phyloP scores from a whole-genome alignment of 2,113 vertebrate species.

The Romanogobio albipinnatus region DNA sequence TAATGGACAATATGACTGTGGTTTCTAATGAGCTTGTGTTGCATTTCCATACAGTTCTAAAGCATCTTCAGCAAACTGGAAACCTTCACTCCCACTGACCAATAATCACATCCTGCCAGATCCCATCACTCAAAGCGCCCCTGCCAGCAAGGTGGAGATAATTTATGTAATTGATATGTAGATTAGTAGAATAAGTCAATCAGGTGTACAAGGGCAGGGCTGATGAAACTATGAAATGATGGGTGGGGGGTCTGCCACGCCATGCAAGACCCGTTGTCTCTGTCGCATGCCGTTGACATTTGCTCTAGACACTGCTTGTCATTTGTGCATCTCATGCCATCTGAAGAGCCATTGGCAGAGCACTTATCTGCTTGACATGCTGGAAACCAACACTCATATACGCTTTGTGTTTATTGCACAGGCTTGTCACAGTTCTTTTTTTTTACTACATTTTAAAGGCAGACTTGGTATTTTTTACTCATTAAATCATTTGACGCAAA shows the following conservation, averaged over 20 bases:
- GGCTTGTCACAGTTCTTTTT: neutral
- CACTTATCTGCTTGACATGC: slow-evolving; percentile 24
- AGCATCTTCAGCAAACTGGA: slow-evolving; percentile 3
- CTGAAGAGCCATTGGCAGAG: slow-evolving; percentile 17
- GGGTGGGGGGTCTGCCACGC: neutral
- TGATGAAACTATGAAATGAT: slow-evolving; percentile 18
- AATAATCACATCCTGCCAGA: slow-evolving; percentile 45
- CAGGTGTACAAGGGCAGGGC: slow-evolving; percentile 41
- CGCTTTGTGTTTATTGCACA: neutral
- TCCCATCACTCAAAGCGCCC: slow-evolving; percentile 30
- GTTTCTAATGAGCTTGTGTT: neutral
- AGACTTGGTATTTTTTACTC: neutral
- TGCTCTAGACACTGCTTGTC: slow-evolving; percentile 29
- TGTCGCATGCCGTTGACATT: slow-evolving; percentile 23
- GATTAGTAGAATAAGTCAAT: slow-evolving; percentile 48
- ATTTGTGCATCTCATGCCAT: slow-evolving; percentile 26
- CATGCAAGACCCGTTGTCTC: neutral
- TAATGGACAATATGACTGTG: neutral
- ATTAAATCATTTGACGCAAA: neutral
- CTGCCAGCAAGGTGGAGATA: slow-evolving; percentile 39
- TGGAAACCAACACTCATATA: slow-evolving; percentile 9
- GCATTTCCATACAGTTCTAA: neutral
- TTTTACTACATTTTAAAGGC: neutral
- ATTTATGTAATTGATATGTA: slow-evolving; percentile 52
- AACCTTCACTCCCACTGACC: slow-evolving; percentile 43